Conservation (phyloP, 2,113 vertebrate genomes). For the Serilophus lunatus region DNA sequence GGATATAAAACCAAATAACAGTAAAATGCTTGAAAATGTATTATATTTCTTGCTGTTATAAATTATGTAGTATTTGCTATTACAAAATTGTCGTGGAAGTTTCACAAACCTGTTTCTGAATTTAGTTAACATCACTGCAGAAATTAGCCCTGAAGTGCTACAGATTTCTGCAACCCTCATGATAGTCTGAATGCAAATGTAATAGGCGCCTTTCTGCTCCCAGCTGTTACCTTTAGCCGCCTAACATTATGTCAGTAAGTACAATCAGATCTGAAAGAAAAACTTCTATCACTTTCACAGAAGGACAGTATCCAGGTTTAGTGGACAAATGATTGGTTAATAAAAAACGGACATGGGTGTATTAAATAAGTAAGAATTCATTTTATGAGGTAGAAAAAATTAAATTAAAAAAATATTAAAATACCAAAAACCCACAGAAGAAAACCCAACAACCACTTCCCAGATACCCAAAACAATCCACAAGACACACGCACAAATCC, state of each 20-base stretch:
- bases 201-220: slow-evolving; percentile 21
- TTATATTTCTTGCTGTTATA: slow-evolving; percentile 14
- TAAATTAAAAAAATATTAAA: no score
- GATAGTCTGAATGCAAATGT: slow-evolving; percentile 35
- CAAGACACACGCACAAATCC: no score
- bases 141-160: slow-evolving; percentile 32
- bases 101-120: slow-evolving; percentile 4
- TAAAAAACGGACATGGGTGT: no score
- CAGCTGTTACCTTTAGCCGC: slow-evolving; percentile 46
- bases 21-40: slow-evolving; percentile 8
- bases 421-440: no score
- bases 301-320: no score
- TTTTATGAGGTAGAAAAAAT: no score
- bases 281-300: background rate
- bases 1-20: background rate
- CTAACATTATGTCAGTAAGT: slow-evolving; percentile 32
- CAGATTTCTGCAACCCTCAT: background rate
- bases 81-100: slow-evolving; percentile 29
- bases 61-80: slow-evolving; percentile 13
- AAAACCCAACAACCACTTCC: no score
- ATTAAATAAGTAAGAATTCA: no score
- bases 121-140: slow-evolving; percentile 8
- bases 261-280: slow-evolving; percentile 24
- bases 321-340: no score
- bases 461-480: no score